phyloP scores from a whole-genome alignment of 92 coral and sea anemone genomes.

The Paragorgia papillata region DNA sequence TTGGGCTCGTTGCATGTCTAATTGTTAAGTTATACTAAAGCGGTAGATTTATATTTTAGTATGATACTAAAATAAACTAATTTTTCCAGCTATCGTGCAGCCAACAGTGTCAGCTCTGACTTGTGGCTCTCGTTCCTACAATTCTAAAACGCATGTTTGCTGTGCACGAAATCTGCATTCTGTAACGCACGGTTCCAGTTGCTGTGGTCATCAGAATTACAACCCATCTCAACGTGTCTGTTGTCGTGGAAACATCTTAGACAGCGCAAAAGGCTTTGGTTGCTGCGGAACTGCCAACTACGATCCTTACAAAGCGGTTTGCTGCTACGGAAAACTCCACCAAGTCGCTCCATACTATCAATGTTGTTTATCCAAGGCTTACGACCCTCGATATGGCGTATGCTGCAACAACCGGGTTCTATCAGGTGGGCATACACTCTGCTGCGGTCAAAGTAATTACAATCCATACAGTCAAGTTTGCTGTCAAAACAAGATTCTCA shows the following conservation, averaged over 20 bases:
- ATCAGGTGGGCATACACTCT: not conserved
- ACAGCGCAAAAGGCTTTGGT: conserved; percentile 13
- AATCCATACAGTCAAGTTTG: conserved; percentile 10
- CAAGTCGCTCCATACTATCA: conserved; percentile 1
- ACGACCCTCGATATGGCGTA: not conserved
- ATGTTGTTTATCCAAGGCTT: conserved; percentile 16
- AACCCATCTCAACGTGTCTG: conserved; percentile 7
- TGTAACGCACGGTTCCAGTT: conserved; percentile 17
- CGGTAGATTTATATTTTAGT: too few relatives aligned
- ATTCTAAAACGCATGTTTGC: conserved; percentile 30
- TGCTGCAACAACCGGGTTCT: conserved; percentile 1
- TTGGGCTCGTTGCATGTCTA: too few relatives aligned
- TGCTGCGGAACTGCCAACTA: conserved; percentile 28
- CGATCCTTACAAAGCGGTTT: conserved; percentile 31
- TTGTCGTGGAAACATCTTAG: conserved; percentile 7
- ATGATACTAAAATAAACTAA: not conserved
- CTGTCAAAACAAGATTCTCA: conserved; percentile 10
- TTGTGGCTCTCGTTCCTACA: conserved; percentile 27
- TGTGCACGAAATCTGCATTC: conserved; percentile 22
- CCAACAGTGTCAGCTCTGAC: conserved; percentile 3
- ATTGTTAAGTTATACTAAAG: too few relatives aligned
- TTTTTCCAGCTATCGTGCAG: not conserved
- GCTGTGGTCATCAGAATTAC: conserved; percentile 31
- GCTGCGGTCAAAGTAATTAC: conserved; percentile 7
- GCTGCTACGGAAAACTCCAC: conserved; percentile 37